A percentile compares a stretch with the other conserved stretches of the same genome.
phyloP scores from a whole-genome alignment of 2,888 invertebrate genomes.

The Heliconius ethilla region DNA sequence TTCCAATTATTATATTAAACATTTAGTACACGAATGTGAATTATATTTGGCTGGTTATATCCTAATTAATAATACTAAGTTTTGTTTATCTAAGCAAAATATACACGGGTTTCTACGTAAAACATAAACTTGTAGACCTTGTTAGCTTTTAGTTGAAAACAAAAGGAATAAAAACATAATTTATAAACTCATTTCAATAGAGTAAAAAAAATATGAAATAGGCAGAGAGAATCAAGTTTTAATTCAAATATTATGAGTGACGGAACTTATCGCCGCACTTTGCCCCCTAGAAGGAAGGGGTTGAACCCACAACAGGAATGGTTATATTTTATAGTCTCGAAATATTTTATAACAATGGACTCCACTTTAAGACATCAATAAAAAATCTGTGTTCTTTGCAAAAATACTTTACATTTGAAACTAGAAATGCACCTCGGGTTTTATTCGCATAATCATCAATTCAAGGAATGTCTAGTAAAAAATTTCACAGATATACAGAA shows the following conservation, averaged over 20 bases:
- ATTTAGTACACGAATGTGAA: neutral
- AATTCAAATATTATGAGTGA: neutral
- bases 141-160: neutral
- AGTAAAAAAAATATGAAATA: neutral
- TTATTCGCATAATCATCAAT: slow-evolving; percentile 4
- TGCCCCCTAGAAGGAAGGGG: neutral
- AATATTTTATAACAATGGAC: neutral
- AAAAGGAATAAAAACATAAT: neutral
- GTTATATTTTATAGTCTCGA: neutral
- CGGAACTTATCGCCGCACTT: neutral
- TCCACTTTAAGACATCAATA: neutral
- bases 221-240: neutral
- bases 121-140: neutral
- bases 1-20: neutral
- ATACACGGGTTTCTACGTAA: neutral
- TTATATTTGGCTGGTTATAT: neutral
- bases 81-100: neutral
- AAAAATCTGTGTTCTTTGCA: neutral
- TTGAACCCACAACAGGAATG: neutral
- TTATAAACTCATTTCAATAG: neutral
- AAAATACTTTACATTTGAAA: neutral
- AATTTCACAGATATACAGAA: slow-evolving; percentile 18
- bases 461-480: neutral
- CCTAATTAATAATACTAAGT: neutral
- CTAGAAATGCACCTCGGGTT: neutral